Evolutionary conservation across 2,888 invertebrate species (phyloP), one percentile per base, ranked within the genome.

Genomic region (Herminia tarsipennalis): DNA sequence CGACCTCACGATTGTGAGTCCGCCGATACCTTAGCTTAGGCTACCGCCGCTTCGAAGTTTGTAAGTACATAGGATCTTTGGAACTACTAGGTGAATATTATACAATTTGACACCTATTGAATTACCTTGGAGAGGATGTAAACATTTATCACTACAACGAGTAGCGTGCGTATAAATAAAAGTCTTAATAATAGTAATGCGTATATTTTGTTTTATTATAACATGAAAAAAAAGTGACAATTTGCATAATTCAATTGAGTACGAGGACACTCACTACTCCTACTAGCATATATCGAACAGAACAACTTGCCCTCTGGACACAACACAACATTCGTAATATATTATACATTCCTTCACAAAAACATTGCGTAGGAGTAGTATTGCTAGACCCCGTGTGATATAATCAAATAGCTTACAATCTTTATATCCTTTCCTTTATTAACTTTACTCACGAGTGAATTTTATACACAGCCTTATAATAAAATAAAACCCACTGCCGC

Each of bases 191-290:
- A 80, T 86, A 84, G 86, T 83, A 85, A 88, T 88, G 88, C 84
- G 80, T 88, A 88, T 89, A 89, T 87, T 85, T 78, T 80, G 76
- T 85, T 87, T 88, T 84, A 85, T 81, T 82, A 82, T 85, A 85
- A 89, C 89, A 88, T 87, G 86, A 80, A 86, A 89, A 88, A 83
- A 83, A 86, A 86, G 81, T 85, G 86, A 88, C 84, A 86, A 84
- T 83, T 83, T 81, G 87, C 88, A 83, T 86, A 84, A 84, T 84
- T 79, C 74, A 83, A 83, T 79, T 70, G 75, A 82, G 71, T 81
- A 70, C 63, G 67, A 72, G 73, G 70, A 72, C 61, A 73, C 74
- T 65, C 73, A 78, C 83, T 83, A 85, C 84, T 83, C 74, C 77
- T 73, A 71, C 65, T 53, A 64, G 61, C 66, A 57, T 67, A 71